Base-by-base conservation (phyloP, 2,888 invertebrate species). In the Melitaea athalia region DNA sequence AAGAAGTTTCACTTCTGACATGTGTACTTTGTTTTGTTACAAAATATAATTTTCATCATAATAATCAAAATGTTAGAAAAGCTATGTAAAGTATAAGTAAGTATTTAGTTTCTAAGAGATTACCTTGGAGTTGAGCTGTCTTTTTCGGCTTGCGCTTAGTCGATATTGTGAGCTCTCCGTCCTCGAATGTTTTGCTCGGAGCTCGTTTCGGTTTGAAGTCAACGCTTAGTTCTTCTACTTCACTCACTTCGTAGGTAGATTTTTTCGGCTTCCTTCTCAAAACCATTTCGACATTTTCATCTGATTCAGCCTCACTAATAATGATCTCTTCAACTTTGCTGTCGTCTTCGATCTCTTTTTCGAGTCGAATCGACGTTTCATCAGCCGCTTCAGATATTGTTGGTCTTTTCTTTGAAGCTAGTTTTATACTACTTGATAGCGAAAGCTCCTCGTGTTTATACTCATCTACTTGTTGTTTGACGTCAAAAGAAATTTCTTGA, bases 401-500 rank as follows among this genome's bases (percentile, higher is more conserved):
- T 15, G 92, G 86, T 65, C 94, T 94, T 76, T 94, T 94, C 80
- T 93, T 94, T 72, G 95, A 94, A 80, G 95, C 95, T 45, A 96
- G 78, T 85, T 94, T 95, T 33, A 96, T 94, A 85, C 95, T 95
- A 73, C 95, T 95, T 0, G 95, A 95, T 88, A 95, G 93, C 12
- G 95, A 95, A 71, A 96, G 91, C 80, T 96, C 95, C 91, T 96
- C 96, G 82, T 95, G 94, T 60, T 95, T 94, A 77, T 94, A 95
- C 65, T 87, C 86, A 45, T 90, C 88, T 38, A 77, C 77, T 75
- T 83, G 83, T 15, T 88, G 81, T 77, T 89, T 93, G 0, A 93
- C 77, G 68, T 93, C 91, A 78, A 87, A 93, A 70, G 78, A 83
- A 43, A 93, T 87, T 84, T 91, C 96, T 94, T 95, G 95, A 73